These are phyloP conservation scores for Pedionomus torquatus DNA, from an alignment of 2,113 vertebrate genomes.

Conservation along the genomic window DNA sequence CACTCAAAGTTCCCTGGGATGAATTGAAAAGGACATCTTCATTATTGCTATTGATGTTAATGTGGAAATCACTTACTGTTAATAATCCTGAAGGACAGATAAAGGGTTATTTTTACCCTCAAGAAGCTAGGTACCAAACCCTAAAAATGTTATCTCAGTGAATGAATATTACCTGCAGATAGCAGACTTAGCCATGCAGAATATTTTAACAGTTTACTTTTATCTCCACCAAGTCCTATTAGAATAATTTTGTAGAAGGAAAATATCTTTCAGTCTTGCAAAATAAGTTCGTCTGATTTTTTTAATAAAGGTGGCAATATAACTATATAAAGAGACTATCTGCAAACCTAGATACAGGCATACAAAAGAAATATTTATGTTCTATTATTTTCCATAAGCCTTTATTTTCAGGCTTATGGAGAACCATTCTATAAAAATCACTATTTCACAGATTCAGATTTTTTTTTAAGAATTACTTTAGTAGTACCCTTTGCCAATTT, in stretches of 20 bases:
- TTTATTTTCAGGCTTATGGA: not conserved
- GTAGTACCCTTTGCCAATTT: not conserved
- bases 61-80: constrained; percentile 60
- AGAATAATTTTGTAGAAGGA: constrained; percentile 42
- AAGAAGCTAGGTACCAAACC: constrained; percentile 43
- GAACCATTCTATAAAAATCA: not conserved
- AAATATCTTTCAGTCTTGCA: constrained; percentile 42
- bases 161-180: constrained; percentile 52
- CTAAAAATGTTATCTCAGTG: constrained; percentile 59
- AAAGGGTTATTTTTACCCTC: constrained; percentile 58
- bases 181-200: constrained; percentile 28
- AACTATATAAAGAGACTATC: not conserved
- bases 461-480: not conserved
- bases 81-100: constrained; percentile 63
- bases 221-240: constrained; percentile 23
- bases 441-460: not conserved
- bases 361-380: constrained; percentile 17
- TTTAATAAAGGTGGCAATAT: not conserved
- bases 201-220: constrained; percentile 55
- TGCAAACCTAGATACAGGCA: not conserved
- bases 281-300: constrained; percentile 2
- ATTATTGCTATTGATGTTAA: constrained; percentile 71
- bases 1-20: constrained; percentile 35
- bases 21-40: constrained; percentile 68
- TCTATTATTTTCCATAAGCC: not conserved